Conservation (phyloP, 2,797 vertebrate species). For the Carduelis carduelis region DNA sequence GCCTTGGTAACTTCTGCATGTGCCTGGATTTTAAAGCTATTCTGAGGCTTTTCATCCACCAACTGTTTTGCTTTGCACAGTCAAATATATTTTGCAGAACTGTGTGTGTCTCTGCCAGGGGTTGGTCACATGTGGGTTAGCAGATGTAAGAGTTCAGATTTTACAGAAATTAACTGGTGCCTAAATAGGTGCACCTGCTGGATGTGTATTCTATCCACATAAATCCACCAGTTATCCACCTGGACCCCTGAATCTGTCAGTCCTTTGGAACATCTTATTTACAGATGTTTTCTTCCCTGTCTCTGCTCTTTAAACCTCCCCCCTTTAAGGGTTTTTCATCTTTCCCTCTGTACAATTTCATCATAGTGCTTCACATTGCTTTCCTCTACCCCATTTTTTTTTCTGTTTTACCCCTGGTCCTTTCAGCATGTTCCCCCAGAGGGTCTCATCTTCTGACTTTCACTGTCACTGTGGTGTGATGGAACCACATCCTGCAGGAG, state of each 20-base stretch:
- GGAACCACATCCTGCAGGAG: not conserved
- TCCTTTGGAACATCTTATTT: not conserved
- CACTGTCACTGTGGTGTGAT: fast-evolving
- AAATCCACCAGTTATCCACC: not conserved
- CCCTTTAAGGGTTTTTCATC: not conserved
- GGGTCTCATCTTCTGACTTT: not conserved
- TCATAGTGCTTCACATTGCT: not conserved
- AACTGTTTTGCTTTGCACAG: not conserved
- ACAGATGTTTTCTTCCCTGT: not conserved
- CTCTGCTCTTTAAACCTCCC: not conserved
- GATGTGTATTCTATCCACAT: not conserved
- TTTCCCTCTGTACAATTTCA: not conserved
- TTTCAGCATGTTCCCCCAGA: not conserved
- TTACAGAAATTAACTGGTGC: not conserved
- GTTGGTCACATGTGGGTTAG: not conserved
- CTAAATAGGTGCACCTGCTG: not conserved
- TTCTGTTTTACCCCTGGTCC: not conserved
- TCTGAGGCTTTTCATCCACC: not conserved
- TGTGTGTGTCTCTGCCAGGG: fast-evolving
- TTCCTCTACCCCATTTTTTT: not conserved
- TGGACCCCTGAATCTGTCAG: not conserved
- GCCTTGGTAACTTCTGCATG: not conserved
- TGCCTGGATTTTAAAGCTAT: not conserved
- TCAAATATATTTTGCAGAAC: not conserved
- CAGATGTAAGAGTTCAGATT: not conserved